A percentile compares a stretch with the other conserved stretches of the same genome.
These are phyloP conservation scores for Willisornis vidua DNA, from an alignment of 2,113 vertebrate genomes.

Conservation along the genomic window DNA sequence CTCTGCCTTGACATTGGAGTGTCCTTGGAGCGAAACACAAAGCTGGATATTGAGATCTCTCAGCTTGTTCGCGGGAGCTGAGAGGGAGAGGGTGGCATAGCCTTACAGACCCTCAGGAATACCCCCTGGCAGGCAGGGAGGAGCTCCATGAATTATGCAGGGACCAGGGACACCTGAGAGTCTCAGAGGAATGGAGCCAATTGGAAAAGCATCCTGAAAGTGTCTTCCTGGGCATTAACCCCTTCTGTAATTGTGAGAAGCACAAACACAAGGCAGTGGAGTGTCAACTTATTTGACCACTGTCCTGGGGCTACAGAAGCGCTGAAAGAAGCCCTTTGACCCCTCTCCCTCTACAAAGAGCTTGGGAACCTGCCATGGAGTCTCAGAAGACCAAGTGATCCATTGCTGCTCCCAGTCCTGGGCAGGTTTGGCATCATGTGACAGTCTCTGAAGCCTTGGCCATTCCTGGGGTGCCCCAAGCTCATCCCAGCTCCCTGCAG, in stretches of 20 bases:
- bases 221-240: background rate
- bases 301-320: background rate
- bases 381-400: too few species aligned
- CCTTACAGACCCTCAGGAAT: background rate
- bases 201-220: background rate
- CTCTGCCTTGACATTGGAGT: background rate
- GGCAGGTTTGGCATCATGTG: accelerated
- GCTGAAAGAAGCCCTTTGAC: background rate
- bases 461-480: too few species aligned
- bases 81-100: background rate
- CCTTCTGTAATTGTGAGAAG: background rate
- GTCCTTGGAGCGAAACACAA: background rate
- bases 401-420: background rate
- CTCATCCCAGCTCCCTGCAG: background rate
- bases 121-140: background rate
- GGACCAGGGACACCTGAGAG: background rate
- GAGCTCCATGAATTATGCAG: background rate
- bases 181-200: background rate
- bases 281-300: background rate
- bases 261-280: background rate
- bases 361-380: background rate
- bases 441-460: too few species aligned
- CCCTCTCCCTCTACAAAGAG: background rate
- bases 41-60: background rate
- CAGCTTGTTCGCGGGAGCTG: background rate